Conservation (phyloP, 2,113 vertebrate genomes). For the Haemorhous mexicanus region DNA sequence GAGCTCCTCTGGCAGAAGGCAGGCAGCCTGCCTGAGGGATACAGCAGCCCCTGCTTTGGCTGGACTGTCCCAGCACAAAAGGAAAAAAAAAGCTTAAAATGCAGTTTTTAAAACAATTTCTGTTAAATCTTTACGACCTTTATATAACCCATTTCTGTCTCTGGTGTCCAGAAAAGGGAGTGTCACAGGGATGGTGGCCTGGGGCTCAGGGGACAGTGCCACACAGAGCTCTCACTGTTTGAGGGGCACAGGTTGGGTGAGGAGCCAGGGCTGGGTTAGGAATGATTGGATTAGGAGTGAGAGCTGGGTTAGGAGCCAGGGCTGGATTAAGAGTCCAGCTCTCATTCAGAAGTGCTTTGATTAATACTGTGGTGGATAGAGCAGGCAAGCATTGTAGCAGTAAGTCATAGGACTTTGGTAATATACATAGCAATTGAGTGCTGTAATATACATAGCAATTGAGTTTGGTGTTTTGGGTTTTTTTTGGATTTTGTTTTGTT, state of each 20-base stretch:
- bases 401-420: not conserved
- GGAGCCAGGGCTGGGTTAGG: not conserved
- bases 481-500: fast-evolving
- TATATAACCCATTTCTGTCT: fast-evolving
- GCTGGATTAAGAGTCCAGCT: not conserved
- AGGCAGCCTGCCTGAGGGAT: not conserved
- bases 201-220: fast-evolving
- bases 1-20: not conserved
- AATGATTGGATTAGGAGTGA: not conserved
- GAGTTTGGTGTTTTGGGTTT: not conserved
- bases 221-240: fast-evolving
- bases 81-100: not conserved
- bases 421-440: not conserved
- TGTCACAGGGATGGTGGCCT: not conserved
- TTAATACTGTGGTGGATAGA: not conserved
- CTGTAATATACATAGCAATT: not conserved
- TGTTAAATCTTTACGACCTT: not conserved
- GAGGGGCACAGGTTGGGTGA: not conserved
- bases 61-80: not conserved
- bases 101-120: not conserved
- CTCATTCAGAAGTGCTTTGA: not conserved
- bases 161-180: not conserved
- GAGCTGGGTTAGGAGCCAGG: not conserved
- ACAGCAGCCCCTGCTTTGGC: not conserved
- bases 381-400: not conserved